phyloP scores from a whole-genome alignment of 2,888 invertebrate species.

The Chironomus riparius region DNA sequence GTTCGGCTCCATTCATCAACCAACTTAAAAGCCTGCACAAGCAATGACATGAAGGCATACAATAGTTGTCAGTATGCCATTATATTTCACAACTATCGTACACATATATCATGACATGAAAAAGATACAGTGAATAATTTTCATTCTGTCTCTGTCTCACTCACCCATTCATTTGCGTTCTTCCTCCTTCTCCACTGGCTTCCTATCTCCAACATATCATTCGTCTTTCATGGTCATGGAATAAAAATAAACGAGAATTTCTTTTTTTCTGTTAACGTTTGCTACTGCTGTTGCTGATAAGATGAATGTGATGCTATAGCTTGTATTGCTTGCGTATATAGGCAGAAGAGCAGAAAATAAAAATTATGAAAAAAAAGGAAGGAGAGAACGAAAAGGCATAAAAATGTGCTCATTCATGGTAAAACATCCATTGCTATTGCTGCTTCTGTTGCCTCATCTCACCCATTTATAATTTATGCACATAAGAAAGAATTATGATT shows the following conservation, averaged over 20 bases:
- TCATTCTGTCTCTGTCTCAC: neutral
- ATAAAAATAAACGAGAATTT: neutral
- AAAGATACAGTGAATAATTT: neutral
- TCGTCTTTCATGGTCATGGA: neutral
- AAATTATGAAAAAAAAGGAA: too few species aligned
- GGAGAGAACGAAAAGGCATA: too few species aligned
- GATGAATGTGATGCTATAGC: neutral
- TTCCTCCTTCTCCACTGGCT: neutral
- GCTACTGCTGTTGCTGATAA: neutral
- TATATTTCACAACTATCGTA: too few species aligned
- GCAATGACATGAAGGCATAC: neutral
- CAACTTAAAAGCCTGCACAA: too few species aligned
- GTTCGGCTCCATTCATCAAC: too few species aligned
- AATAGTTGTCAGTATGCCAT: neutral
- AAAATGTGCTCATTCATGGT: too few species aligned
- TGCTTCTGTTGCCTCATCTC: neutral
- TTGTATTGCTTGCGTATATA: neutral
- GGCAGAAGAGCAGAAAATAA: too few species aligned
- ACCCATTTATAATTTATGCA: constrained; percentile 23
- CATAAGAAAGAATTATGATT: constrained; percentile 24
- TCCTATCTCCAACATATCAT: too few species aligned
- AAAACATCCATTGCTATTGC: neutral
- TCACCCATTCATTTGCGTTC: too few species aligned
- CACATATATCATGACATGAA: neutral
- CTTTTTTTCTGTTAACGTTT: neutral